Evolutionary conservation across 2,888 invertebrate genomes (phyloP).

Genomic region (Chouioia cunea): DNA sequence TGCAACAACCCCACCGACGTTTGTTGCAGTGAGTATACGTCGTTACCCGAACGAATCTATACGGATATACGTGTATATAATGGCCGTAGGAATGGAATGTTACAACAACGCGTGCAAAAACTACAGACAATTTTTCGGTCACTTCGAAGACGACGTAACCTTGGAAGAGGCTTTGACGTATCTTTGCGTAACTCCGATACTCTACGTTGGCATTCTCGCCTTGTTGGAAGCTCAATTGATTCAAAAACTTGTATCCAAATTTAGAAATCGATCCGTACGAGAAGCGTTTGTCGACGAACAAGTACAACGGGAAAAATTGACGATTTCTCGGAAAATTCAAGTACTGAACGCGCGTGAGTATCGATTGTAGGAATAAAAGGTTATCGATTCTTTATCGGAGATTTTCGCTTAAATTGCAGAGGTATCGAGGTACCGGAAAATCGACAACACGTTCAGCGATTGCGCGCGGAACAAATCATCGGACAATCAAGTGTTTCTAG

Average conservation of each 20-base stretch:
- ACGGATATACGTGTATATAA: too few relatives aligned
- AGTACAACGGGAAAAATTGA: slow-evolving; percentile 61
- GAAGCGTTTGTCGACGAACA: slow-evolving; percentile 57
- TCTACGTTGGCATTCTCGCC: slow-evolving; percentile 74
- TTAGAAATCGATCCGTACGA: slow-evolving; percentile 29
- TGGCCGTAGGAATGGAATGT: slow-evolving; percentile 56
- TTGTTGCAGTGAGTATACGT: slow-evolving; percentile 58
- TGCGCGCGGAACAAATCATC: not conserved
- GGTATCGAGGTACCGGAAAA: too few relatives aligned
- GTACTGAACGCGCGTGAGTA: slow-evolving; percentile 2
- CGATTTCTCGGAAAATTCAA: slow-evolving; percentile 51
- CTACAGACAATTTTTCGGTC: slow-evolving; percentile 56
- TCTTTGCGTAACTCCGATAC: slow-evolving; percentile 58
- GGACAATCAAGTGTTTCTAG: slow-evolving; percentile 70
- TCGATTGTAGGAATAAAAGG: too few relatives aligned
- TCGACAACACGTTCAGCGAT: slow-evolving; percentile 1
- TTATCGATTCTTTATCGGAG: too few relatives aligned
- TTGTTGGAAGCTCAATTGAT: slow-evolving; percentile 75
- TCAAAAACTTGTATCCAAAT: slow-evolving; percentile 56
- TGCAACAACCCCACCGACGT: slow-evolving; percentile 50
- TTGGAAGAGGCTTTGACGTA: slow-evolving; percentile 56
- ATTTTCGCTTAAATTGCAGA: too few relatives aligned
- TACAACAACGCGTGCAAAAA: slow-evolving; percentile 57
- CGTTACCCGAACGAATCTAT: not conserved
- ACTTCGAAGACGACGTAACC: slow-evolving; percentile 51